Evolutionary conservation across 2,888 invertebrate genomes (phyloP).

Genomic region (Drosophila buzzatii): DNA sequence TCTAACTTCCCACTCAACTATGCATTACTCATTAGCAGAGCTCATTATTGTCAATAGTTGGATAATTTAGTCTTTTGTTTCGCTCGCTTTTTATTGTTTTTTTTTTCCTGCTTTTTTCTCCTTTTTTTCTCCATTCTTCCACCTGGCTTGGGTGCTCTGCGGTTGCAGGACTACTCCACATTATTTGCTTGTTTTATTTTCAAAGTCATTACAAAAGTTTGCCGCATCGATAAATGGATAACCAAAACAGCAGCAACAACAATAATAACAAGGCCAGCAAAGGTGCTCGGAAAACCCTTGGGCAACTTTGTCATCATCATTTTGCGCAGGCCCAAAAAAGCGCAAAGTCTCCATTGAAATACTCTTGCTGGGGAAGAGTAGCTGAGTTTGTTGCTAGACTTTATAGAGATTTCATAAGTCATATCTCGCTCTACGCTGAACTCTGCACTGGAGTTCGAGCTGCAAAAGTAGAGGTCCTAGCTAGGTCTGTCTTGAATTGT

Average conservation of each 20-base stretch:
- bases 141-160: slow-evolving; percentile 25
- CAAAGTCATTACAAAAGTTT: slow-evolving; percentile 80
- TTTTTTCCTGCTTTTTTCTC: background rate
- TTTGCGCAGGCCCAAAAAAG: slow-evolving; percentile 26
- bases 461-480: background rate
- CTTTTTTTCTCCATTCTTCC: slow-evolving; percentile 19
- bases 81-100: slow-evolving; percentile 20
- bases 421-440: background rate
- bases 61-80: slow-evolving; percentile 72
- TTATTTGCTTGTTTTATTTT: slow-evolving; percentile 69
- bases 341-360: slow-evolving; percentile 1
- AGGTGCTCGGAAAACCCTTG: slow-evolving; percentile 35
- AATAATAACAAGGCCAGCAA: slow-evolving; percentile 19
- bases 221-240: slow-evolving; percentile 80
- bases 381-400: background rate
- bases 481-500: background rate
- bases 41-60: slow-evolving; percentile 80
- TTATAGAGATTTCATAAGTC: background rate
- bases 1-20: slow-evolving; percentile 15
- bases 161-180: slow-evolving; percentile 20
- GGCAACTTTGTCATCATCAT: slow-evolving; percentile 64
- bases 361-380: background rate
- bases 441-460: background rate
- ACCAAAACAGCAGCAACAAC: slow-evolving; percentile 67
- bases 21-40: slow-evolving; percentile 74